Evolutionary conservation across 2,797 vertebrate genomes (phyloP).

Genomic region (Cryptoprocta ferox): DNA sequence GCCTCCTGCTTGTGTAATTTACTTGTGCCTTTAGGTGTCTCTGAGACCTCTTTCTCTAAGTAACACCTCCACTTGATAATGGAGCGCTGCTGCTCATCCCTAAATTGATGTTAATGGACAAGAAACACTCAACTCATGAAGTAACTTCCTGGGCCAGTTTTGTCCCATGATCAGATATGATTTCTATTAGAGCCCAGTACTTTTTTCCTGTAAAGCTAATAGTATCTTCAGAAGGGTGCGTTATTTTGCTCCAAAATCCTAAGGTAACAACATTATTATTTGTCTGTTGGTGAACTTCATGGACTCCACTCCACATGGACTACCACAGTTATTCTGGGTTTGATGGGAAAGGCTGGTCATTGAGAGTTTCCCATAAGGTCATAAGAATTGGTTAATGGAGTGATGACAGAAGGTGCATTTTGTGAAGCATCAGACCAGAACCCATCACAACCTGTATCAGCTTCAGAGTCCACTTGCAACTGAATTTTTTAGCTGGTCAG

Average conservation of each 20-base stretch:
- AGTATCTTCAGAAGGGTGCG: not conserved
- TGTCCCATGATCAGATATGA: not conserved
- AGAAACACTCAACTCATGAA: not conserved
- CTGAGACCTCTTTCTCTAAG: not conserved
- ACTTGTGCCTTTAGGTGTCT: not conserved
- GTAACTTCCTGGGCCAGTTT: not conserved
- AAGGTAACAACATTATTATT: not conserved
- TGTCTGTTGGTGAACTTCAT: not conserved
- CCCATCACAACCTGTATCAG: not conserved
- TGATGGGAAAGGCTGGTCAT: not conserved
- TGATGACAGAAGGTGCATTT: too few species aligned
- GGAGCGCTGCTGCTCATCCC: not conserved
- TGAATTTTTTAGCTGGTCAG: not conserved
- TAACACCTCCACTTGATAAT: not conserved
- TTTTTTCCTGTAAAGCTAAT: not conserved
- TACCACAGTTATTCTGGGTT: not conserved
- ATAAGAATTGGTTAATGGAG: too few species aligned
- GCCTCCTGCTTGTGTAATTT: not conserved
- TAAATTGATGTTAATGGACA: not conserved
- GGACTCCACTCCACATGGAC: not conserved
- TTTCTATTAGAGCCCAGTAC: not conserved
- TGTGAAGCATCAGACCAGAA: not conserved
- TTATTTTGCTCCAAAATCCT: not conserved
- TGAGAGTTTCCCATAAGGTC: too few species aligned
- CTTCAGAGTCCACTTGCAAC: not conserved